These are phyloP conservation scores for Alloplasta piceator DNA, from an alignment of 2,888 invertebrate genomes.

Conservation along the genomic window DNA sequence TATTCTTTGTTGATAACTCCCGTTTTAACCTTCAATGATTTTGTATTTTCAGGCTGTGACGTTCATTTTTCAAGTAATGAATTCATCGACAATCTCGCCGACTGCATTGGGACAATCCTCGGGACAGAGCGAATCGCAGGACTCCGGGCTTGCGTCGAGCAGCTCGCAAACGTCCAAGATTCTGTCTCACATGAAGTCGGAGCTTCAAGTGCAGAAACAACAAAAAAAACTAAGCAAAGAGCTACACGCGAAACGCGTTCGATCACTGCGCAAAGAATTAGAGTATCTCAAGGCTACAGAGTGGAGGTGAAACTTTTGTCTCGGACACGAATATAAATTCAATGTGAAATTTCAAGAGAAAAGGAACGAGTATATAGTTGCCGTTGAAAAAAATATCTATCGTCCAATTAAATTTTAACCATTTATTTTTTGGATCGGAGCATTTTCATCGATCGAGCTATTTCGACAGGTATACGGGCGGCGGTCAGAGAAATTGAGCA, in stretches of 20 bases:
- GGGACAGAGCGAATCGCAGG: conserved; percentile 79
- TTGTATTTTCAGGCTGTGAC: conserved; percentile 8
- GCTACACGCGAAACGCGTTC: conserved; percentile 89
- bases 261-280: conserved; percentile 89
- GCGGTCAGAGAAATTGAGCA: conserved; percentile 62
- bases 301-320: conserved; percentile 87
- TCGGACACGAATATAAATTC: no score
- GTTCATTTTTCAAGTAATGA: conserved; percentile 74
- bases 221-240: conserved; percentile 86
- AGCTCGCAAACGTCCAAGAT: conserved; percentile 80
- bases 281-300: conserved; percentile 91
- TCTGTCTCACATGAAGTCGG: conserved; percentile 85
- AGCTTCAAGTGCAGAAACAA: conserved; percentile 85
- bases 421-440: no score
- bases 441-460: no score
- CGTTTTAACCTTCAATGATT: no score
- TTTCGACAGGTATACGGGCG: conserved; percentile 65
- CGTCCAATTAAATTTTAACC: no score
- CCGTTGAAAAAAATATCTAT: no score
- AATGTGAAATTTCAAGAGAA: no score
- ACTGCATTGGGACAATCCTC: conserved; percentile 76
- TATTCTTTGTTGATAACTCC: no score
- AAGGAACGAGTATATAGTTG: no score
- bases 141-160: conserved; percentile 76
- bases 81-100: conserved; percentile 78